Percentiles rank a stretch among this genome's conserved stretches.
phyloP scores from a whole-genome alignment of 2,888 invertebrate species.

The Deroplatys truncata region DNA sequence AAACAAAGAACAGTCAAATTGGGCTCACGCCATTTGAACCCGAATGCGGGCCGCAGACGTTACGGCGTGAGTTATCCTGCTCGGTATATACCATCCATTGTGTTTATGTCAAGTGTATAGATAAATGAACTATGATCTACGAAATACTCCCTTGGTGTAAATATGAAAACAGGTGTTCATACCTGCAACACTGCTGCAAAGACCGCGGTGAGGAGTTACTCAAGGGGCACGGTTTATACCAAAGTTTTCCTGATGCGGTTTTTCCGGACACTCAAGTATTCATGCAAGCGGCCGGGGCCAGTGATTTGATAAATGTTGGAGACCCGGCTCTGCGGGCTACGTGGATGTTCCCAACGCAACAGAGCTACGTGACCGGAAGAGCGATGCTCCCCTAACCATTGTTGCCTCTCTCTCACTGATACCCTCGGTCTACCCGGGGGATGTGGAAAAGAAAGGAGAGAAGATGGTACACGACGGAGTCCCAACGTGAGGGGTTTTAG shows the following conservation, averaged over 20 bases:
- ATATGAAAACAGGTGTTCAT: too few relatives aligned
- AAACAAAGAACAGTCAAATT: too few relatives aligned
- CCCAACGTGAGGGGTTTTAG: not conserved
- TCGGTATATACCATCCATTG: too few relatives aligned
- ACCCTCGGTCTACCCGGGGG: not conserved
- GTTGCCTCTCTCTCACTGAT: not conserved
- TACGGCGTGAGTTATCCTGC: too few relatives aligned
- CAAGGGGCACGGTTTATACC: not conserved
- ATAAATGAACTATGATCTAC: too few relatives aligned
- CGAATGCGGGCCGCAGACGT: too few relatives aligned
- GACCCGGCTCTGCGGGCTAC: not conserved
- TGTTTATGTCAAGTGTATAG: too few relatives aligned
- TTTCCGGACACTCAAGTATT: not conserved
- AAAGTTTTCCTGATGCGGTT: not conserved
- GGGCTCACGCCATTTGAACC: too few relatives aligned
- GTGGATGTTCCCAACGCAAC: not conserved
- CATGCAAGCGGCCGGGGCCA: not conserved
- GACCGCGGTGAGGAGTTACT: not conserved
- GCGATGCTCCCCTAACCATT: not conserved
- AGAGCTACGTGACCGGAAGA: not conserved
- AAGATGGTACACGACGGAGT: not conserved
- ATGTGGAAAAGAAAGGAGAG: not conserved
- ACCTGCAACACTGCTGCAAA: not conserved
- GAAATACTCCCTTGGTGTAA: too few relatives aligned
- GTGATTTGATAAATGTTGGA: not conserved